Conservation (phyloP, 2,888 invertebrate species). For the Leptinotarsa haldemani region DNA sequence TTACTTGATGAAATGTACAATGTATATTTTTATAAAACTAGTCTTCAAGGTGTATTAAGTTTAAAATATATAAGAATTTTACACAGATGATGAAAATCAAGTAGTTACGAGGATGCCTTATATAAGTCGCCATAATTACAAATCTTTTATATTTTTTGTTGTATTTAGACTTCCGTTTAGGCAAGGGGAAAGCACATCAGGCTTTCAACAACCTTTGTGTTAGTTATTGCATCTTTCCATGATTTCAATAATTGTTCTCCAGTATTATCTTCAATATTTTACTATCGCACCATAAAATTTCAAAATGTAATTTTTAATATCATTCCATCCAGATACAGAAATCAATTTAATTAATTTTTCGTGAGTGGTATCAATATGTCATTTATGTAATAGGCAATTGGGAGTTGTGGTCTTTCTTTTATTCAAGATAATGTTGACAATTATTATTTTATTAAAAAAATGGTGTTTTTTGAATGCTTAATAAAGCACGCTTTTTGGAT, state of each 20-base stretch:
- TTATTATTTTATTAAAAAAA: conserved; percentile 2
- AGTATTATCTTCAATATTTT: no score
- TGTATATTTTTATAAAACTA: conserved; percentile 39
- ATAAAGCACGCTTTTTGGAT: conserved; percentile 16
- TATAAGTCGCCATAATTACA: background rate
- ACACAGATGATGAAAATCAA: conserved; percentile 33
- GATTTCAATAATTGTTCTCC: no score
- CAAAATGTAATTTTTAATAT: no score
- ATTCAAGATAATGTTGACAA: background rate
- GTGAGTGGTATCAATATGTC: no score
- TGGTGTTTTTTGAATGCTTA: conserved; percentile 18
- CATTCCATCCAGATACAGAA: no score
- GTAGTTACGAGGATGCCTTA: conserved; percentile 18
- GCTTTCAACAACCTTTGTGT: no score
- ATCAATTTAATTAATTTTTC: no score
- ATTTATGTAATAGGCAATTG: background rate
- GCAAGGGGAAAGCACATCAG: no score
- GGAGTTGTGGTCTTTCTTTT: conserved; percentile 11
- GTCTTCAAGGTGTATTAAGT: conserved; percentile 29
- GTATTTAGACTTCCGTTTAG: background rate
- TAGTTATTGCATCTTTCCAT: no score
- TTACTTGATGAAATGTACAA: conserved; percentile 7
- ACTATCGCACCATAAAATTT: no score
- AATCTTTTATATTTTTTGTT: background rate
- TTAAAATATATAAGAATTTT: conserved; percentile 22